A percentile compares a stretch with the other conserved stretches of the same genome.
These are phyloP conservation scores for Antechinus stuartii DNA, from an alignment of 2,113 vertebrate species.

Conservation along the genomic window DNA sequence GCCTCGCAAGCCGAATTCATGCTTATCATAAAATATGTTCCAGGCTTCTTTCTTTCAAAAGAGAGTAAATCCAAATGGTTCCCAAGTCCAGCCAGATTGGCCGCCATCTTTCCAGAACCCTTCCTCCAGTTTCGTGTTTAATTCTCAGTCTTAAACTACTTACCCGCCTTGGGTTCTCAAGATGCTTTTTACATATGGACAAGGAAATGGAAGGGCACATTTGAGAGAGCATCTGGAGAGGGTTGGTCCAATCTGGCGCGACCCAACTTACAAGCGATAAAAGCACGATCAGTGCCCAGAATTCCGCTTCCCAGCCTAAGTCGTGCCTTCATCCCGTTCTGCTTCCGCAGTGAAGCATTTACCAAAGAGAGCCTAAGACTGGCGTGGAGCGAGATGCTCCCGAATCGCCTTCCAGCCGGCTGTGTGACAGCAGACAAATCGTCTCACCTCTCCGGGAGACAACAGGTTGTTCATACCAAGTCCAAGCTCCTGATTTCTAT, in stretches of 20 bases:
- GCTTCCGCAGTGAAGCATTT: slow-evolving; percentile 72
- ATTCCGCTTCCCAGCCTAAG: slow-evolving; percentile 55
- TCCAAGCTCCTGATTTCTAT: not conserved
- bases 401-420: not conserved
- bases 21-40: slow-evolving; percentile 50
- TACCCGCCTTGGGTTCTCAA: slow-evolving; percentile 68
- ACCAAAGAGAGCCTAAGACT: slow-evolving; percentile 69
- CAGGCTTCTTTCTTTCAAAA: slow-evolving; percentile 60
- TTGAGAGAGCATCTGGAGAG: slow-evolving; percentile 62
- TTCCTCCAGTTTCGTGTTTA: slow-evolving; percentile 56
- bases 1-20: slow-evolving; percentile 72
- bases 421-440: not conserved
- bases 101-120: slow-evolving; percentile 35
- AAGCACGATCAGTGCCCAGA: slow-evolving; percentile 64
- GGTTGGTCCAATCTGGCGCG: slow-evolving; percentile 52
- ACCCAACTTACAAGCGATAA: slow-evolving; percentile 64
- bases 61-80: slow-evolving; percentile 71
- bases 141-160: slow-evolving; percentile 64
- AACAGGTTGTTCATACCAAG: not conserved
- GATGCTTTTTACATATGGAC: slow-evolving; percentile 46
- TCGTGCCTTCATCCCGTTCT: slow-evolving; percentile 61
- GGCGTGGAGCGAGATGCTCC: not conserved
- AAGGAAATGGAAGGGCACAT: slow-evolving; percentile 53
- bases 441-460: not conserved
- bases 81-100: slow-evolving; percentile 40